A percentile compares a stretch with the other conserved stretches of the same genome.
Evolutionary conservation across 2,113 vertebrate genomes (phyloP).

Genomic region (Cololabis saira): DNA sequence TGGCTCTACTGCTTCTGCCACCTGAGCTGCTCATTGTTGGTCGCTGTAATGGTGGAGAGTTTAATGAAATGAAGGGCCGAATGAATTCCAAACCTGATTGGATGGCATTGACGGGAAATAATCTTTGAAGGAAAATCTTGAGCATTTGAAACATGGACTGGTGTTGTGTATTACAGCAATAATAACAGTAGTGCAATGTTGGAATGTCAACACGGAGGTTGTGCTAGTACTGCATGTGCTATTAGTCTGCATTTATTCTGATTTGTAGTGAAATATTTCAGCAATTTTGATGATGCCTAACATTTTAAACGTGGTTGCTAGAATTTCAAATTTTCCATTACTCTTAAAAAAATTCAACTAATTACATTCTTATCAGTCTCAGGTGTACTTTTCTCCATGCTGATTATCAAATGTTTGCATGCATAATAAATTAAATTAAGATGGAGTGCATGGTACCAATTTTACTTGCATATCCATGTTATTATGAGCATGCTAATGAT

Average conservation of each 20-base stretch:
- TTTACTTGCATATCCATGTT: background rate
- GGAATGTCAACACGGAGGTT: no score
- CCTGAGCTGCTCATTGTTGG: conserved; percentile 29
- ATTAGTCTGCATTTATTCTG: no score
- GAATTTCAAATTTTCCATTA: background rate
- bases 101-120: background rate
- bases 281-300: background rate
- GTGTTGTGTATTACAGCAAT: background rate
- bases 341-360: no score
- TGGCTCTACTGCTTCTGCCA: conserved; percentile 34
- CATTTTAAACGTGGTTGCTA: background rate
- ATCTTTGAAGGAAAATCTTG: no score
- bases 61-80: conserved; percentile 9
- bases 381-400: background rate
- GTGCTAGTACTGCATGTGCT: no score
- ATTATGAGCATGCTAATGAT: background rate
- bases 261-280: no score
- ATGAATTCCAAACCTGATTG: conserved; percentile 3
- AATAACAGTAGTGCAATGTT: no score
- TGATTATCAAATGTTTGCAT: background rate
- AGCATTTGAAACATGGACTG: background rate
- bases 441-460: background rate
- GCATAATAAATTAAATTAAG: conserved; percentile 6
- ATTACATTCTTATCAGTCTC: background rate
- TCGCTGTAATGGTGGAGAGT: conserved; percentile 25